Percentiles rank a stretch among this genome's conserved stretches.
Evolutionary conservation across 53 echinoderm and acorn worm genomes (phyloP).

Genomic region (Stichopus horrens): DNA sequence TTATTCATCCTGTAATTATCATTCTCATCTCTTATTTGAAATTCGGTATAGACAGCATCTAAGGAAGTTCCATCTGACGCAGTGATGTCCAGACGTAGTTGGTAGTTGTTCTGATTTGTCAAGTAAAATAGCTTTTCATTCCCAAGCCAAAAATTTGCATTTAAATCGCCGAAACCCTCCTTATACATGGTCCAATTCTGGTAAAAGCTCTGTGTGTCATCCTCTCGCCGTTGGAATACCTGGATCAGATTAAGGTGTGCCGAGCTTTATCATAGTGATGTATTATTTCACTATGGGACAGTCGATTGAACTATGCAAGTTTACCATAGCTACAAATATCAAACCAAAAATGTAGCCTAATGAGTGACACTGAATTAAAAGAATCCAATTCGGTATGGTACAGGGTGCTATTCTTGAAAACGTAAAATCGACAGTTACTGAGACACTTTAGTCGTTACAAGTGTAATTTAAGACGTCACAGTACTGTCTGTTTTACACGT

Average conservation of each 20-base stretch:
- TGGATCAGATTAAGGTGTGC: no score
- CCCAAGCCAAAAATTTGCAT: neutral
- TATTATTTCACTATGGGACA: no score
- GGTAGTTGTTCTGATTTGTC: neutral
- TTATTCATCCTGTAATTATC: neutral
- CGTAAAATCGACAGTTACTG: no score
- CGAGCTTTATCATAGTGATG: no score
- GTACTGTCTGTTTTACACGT: no score
- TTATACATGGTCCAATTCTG: neutral
- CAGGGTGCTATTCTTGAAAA: no score
- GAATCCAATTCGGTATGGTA: no score
- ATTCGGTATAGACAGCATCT: neutral
- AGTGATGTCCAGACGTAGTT: neutral
- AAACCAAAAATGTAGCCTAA: neutral
- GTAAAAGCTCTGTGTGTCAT: neutral
- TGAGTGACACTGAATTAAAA: no score
- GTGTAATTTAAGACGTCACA: no score
- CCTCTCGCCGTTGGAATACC: slow-evolving; percentile 6
- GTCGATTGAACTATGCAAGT: no score
- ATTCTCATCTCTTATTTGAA: neutral
- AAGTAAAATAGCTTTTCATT: neutral
- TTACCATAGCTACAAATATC: no score
- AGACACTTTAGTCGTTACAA: no score
- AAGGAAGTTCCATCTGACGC: neutral
- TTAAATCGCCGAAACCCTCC: neutral